A percentile compares a stretch with the other conserved stretches of the same genome.
Conservation (phyloP, 2,797 vertebrate species). For the Remorina albescens region DNA sequence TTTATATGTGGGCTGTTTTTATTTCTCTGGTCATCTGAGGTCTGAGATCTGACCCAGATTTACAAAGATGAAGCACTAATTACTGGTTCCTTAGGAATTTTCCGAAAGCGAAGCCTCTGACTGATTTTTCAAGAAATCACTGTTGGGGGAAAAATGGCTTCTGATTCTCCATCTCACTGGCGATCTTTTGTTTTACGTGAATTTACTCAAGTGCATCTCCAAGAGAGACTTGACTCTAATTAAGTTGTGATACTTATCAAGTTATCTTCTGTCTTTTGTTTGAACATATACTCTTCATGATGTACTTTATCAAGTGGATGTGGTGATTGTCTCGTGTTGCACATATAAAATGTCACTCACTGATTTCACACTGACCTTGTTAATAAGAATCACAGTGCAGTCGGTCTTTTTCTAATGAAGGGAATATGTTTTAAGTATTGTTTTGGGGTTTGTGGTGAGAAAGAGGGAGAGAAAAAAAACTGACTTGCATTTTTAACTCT, state of each 20-base stretch:
- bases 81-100: slow-evolving; percentile 49
- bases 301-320: slow-evolving; percentile 60
- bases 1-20: not conserved
- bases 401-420: slow-evolving; percentile 73
- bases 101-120: slow-evolving; percentile 57
- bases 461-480: slow-evolving; percentile 59
- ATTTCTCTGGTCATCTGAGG: slow-evolving; percentile 37
- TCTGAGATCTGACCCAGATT: slow-evolving; percentile 30
- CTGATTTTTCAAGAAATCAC: slow-evolving; percentile 36
- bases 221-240: slow-evolving; percentile 54
- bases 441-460: slow-evolving; percentile 58
- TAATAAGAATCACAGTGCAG: slow-evolving; percentile 67
- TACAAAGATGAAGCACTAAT: slow-evolving; percentile 62
- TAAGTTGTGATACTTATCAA: slow-evolving; percentile 38
- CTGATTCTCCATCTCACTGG: slow-evolving; percentile 45
- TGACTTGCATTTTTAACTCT: slow-evolving; percentile 82
- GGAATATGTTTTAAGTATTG: slow-evolving; percentile 76
- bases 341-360: slow-evolving; percentile 71
- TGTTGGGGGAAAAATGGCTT: slow-evolving; percentile 20
- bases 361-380: slow-evolving; percentile 80
- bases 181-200: slow-evolving; percentile 32
- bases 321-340: slow-evolving; percentile 77
- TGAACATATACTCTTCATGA: slow-evolving; percentile 54
- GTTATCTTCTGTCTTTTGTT: slow-evolving; percentile 37
- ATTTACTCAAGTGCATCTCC: slow-evolving; percentile 61